Evolutionary conservation across 1,140 invertebrate genomes (phyloP).

Genomic region (Hermetia illucens): DNA sequence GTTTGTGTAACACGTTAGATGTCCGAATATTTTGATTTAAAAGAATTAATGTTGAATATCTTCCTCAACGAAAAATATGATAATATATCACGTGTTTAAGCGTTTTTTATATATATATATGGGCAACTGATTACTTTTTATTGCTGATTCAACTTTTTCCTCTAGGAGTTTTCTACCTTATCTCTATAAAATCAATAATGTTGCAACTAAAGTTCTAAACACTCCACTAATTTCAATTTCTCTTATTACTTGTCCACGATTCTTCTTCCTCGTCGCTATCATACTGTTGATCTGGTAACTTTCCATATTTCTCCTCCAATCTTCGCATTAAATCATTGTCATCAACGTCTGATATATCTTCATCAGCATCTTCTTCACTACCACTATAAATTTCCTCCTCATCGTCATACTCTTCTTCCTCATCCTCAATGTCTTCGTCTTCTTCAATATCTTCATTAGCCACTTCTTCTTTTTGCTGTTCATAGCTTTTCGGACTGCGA

Average conservation of each 20-base stretch:
- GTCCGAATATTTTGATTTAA: no score
- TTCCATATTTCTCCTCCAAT: constrained; percentile 56
- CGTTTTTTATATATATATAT: no score
- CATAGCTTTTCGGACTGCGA: no score
- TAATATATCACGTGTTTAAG: no score
- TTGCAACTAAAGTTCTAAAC: constrained; percentile 5
- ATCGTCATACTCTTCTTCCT: constrained; percentile 32
- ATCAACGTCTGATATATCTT: constrained; percentile 44
- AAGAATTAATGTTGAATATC: no score
- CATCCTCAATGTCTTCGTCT: constrained; percentile 32
- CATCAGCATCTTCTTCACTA: constrained; percentile 31
- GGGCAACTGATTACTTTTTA: no score
- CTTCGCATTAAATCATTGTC: constrained; percentile 49
- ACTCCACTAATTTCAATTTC: constrained; percentile 9
- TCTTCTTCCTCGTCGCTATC: constrained; percentile 37
- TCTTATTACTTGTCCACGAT: constrained; percentile 32
- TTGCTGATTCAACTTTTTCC: no score
- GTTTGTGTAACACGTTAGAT: no score
- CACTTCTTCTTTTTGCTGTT: constrained; percentile 11
- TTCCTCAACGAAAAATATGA: no score
- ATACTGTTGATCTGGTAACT: constrained; percentile 36
- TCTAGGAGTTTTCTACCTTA: no score
- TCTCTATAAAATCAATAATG: no score
- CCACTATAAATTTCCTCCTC: constrained; percentile 22
- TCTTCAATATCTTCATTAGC: constrained; percentile 18